Evolutionary conservation across 92 coral and sea anemone species (phyloP).

Genomic region (Parazoanthus atlanticus): DNA sequence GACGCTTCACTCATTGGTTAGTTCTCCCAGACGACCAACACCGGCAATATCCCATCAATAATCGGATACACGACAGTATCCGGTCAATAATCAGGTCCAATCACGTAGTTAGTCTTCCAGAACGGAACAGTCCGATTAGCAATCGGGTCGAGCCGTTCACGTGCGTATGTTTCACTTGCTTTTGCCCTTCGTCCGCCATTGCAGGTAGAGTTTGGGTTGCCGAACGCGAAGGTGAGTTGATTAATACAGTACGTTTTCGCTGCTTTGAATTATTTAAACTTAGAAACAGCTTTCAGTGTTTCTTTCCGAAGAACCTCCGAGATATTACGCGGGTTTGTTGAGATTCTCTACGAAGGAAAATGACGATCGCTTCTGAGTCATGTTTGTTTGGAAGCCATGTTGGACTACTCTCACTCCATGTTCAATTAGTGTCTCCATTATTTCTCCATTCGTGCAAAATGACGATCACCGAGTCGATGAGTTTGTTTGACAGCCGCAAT

Average conservation of each 20-base stretch:
- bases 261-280: neutral
- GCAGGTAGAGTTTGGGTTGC: neutral
- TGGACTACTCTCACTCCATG: neutral
- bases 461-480: too few species aligned
- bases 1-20: constrained; percentile 16
- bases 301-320: neutral
- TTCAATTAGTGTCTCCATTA: neutral
- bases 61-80: too few species aligned
- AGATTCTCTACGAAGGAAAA: neutral
- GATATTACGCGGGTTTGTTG: too few species aligned
- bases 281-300: neutral
- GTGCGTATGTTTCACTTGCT: too few species aligned
- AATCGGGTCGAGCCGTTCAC: neutral
- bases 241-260: neutral
- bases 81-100: too few species aligned
- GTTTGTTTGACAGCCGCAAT: too few species aligned
- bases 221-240: constrained; percentile 14
- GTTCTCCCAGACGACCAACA: constrained; percentile 1
- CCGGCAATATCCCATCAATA: constrained; percentile 2
- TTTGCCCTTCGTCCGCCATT: constrained; percentile 2
- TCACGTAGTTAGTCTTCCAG: too few species aligned
- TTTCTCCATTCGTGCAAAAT: too few species aligned
- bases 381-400: neutral
- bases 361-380: neutral
- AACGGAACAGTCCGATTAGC: neutral